A percentile compares a stretch with the other conserved stretches of the same genome.
Conservation (phyloP, 2,797 vertebrate genomes). For the Malurus leucopterus region DNA sequence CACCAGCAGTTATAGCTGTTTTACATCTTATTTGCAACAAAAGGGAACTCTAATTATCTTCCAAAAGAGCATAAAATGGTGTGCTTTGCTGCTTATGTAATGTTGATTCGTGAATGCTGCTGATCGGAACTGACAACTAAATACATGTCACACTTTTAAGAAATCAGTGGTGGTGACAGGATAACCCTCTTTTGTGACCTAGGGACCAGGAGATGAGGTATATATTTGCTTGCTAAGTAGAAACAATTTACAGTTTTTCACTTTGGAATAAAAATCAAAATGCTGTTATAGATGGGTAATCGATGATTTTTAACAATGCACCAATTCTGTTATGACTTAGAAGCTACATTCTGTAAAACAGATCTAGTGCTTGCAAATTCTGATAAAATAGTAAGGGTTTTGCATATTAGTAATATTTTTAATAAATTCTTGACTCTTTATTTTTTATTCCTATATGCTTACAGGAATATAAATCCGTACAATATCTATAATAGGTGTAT, state of each 20-base stretch:
- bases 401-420: background rate
- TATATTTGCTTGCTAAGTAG: constrained; percentile 80
- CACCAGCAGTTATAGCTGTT: constrained; percentile 91
- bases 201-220: constrained; percentile 69
- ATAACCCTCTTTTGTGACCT: constrained; percentile 83
- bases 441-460: background rate
- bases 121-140: constrained; percentile 94
- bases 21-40: constrained; percentile 91
- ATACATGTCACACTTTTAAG: constrained; percentile 82
- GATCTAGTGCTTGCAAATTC: constrained; percentile 5
- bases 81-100: constrained; percentile 82
- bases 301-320: constrained; percentile 61
- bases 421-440: background rate
- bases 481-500: background rate
- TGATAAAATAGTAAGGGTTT: background rate
- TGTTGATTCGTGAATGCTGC: constrained; percentile 84
- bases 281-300: constrained; percentile 53
- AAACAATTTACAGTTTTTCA: constrained; percentile 74
- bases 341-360: constrained; percentile 30
- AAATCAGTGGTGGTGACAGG: constrained; percentile 81
- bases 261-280: constrained; percentile 69
- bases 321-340: constrained; percentile 37
- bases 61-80: constrained; percentile 83
- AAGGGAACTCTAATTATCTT: constrained; percentile 91
- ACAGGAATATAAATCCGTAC: background rate